These are phyloP conservation scores for Tethea ocularis DNA, from an alignment of 2,888 invertebrate genomes.

Conservation along the genomic window DNA sequence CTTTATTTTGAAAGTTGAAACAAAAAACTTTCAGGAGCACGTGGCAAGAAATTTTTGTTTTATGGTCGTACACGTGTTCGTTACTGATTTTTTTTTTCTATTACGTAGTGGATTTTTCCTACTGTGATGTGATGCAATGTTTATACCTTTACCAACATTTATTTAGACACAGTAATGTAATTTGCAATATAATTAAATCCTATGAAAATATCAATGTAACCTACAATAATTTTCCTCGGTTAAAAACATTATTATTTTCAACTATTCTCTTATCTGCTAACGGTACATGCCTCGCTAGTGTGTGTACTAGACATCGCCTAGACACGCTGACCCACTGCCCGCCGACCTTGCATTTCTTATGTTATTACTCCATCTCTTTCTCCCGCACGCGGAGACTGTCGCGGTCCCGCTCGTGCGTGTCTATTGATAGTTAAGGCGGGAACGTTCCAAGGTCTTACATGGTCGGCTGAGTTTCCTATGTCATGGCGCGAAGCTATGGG, in stretches of 20 bases:
- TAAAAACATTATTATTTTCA: neutral
- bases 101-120: no score
- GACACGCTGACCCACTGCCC: slow-evolving; percentile 81
- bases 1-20: no score
- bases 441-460: slow-evolving; percentile 42
- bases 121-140: no score
- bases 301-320: slow-evolving; percentile 80
- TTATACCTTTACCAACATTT: no score
- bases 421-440: slow-evolving; percentile 72
- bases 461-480: slow-evolving; percentile 39
- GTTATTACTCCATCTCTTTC: slow-evolving; percentile 69
- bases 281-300: slow-evolving; percentile 59
- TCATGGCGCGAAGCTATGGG: slow-evolving; percentile 23
- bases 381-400: slow-evolving; percentile 33
- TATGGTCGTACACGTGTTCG: neutral
- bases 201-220: neutral
- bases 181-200: no score
- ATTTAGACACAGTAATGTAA: no score
- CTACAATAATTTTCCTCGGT: neutral
- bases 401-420: slow-evolving; percentile 57
- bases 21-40: no score
- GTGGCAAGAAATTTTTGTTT: neutral
- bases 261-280: slow-evolving; percentile 37
- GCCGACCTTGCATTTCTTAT: slow-evolving; percentile 81
- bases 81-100: neutral